phyloP scores from a whole-genome alignment of 2,113 vertebrate species.

The Craseonycteris thonglongyai region DNA sequence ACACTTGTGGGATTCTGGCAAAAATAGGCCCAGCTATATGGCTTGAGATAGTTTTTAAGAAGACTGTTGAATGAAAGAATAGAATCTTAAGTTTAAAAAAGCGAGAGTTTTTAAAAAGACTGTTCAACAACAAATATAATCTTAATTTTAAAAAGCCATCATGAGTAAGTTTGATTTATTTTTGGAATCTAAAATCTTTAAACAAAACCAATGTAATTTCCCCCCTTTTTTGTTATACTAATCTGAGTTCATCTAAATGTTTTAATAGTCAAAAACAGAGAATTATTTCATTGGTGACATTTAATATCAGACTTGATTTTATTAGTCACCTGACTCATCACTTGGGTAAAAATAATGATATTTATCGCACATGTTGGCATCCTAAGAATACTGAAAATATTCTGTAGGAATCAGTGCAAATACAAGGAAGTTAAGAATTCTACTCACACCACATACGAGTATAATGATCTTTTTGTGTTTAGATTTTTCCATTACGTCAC shows the following conservation, averaged over 20 bases:
- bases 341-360: not conserved
- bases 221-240: not conserved
- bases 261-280: not conserved
- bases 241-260: not conserved
- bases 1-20: not conserved
- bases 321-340: not conserved
- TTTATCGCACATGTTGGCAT: not conserved
- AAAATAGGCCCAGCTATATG: constrained; percentile 7
- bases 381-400: not conserved
- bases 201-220: not conserved
- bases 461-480: not conserved
- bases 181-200: constrained; percentile 2
- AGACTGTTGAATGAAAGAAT: not conserved
- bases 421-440: not conserved
- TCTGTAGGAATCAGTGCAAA: not conserved
- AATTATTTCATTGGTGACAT: not conserved
- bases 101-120: constrained; percentile 2
- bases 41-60: not conserved
- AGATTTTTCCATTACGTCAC: not conserved
- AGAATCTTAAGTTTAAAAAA: constrained; percentile 4
- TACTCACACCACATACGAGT: not conserved
- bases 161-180: not conserved
- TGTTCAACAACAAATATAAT: not conserved
- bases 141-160: not conserved
- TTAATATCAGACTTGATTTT: not conserved